These are phyloP conservation scores for Phrixothrix hirtus DNA, from an alignment of 2,888 invertebrate species.

Conservation along the genomic window DNA sequence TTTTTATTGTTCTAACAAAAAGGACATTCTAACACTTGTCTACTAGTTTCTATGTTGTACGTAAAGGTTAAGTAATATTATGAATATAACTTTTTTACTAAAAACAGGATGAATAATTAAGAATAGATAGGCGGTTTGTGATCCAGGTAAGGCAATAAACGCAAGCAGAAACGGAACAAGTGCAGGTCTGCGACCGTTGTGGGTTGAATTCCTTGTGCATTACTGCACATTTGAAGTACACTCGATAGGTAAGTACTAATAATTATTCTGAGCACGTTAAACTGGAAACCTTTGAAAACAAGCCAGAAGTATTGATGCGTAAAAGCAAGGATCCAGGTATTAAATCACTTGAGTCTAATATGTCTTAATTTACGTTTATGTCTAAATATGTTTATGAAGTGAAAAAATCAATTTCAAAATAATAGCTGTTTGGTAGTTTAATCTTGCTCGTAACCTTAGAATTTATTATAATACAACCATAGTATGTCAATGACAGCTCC, in stretches of 20 bases:
- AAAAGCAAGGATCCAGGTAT: constrained; percentile 7
- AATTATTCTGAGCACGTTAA: constrained; percentile 9
- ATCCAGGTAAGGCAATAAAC: too few species aligned
- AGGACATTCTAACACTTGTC: too few species aligned
- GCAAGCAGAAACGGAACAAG: constrained; percentile 22
- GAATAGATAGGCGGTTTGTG: too few species aligned
- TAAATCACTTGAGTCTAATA: background rate
- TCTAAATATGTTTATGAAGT: background rate
- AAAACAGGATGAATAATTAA: too few species aligned
- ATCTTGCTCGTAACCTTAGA: constrained; percentile 19
- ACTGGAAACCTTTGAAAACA: constrained; percentile 10
- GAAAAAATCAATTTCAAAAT: constrained; percentile 12
- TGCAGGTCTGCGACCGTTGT: constrained; percentile 26
- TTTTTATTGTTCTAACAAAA: too few species aligned
- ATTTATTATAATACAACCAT: constrained; percentile 26
- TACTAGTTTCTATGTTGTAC: too few species aligned
- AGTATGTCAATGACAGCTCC: constrained; percentile 44
- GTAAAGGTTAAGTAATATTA: too few species aligned
- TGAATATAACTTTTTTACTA: too few species aligned
- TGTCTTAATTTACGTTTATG: constrained; percentile 8
- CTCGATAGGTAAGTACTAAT: constrained; percentile 5
- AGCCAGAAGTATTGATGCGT: constrained; percentile 11
- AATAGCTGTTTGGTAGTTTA: constrained; percentile 6
- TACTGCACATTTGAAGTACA: constrained; percentile 24
- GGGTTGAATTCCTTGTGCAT: constrained; percentile 30